A percentile compares a stretch with the other conserved stretches of the same genome.
Evolutionary conservation across 2,888 invertebrate species (phyloP).

Genomic region (Philereme transversata): DNA sequence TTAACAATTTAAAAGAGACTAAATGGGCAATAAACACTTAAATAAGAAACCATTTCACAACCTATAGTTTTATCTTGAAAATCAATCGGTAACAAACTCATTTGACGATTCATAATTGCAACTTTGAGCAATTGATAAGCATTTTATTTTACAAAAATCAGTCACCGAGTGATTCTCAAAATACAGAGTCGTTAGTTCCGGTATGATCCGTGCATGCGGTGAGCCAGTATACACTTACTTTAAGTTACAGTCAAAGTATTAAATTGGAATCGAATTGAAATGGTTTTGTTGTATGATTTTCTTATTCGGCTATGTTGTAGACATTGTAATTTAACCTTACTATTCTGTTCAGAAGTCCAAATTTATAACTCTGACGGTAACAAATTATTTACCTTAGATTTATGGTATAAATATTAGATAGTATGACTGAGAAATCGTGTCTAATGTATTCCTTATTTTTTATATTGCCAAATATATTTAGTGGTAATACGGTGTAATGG

Average conservation of each 20-base stretch:
- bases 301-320: slow-evolving; percentile 37
- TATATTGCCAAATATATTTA: slow-evolving; percentile 83
- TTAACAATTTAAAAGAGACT: too few species aligned
- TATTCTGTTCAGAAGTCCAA: slow-evolving; percentile 44
- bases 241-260: slow-evolving; percentile 61
- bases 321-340: slow-evolving; percentile 36
- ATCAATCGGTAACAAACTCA: too few species aligned
- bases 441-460: slow-evolving; percentile 81
- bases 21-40: too few species aligned
- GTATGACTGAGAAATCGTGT: slow-evolving; percentile 73
- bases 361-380: slow-evolving; percentile 55
- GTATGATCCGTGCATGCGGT: background rate
- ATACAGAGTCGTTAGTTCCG: background rate
- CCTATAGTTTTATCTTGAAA: too few species aligned
- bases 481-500: slow-evolving; percentile 74
- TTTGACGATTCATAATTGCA: too few species aligned
- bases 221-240: slow-evolving; percentile 2
- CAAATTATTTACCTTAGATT: slow-evolving; percentile 51
- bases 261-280: slow-evolving; percentile 41
- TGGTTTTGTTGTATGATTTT: slow-evolving; percentile 23
- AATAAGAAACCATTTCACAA: too few species aligned
- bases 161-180: too few species aligned
- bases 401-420: slow-evolving; percentile 65
- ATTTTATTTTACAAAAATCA: too few species aligned
- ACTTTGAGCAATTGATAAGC: too few species aligned